Conservation (phyloP, 2,797 vertebrate species). For the Lagorchestes hirsutus region DNA sequence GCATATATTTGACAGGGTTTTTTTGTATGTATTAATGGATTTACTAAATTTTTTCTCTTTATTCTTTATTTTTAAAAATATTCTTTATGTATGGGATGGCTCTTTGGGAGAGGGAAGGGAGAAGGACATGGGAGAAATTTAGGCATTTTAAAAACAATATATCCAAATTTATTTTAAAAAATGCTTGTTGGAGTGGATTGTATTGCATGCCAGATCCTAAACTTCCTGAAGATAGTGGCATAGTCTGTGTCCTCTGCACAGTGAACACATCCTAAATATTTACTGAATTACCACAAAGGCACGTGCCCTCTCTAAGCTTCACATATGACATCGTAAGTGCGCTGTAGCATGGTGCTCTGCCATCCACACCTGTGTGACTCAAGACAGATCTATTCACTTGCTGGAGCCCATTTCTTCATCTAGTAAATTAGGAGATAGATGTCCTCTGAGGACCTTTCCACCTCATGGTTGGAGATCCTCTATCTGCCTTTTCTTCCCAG, state of each 20-base stretch:
- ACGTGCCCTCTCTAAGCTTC: background rate
- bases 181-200: background rate
- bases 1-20: background rate
- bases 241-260: background rate
- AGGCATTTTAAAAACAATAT: background rate
- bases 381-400: background rate
- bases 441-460: background rate
- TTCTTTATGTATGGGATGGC: background rate
- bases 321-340: background rate
- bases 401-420: background rate
- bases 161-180: background rate
- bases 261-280: background rate
- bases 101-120: background rate
- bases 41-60: background rate
- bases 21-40: background rate
- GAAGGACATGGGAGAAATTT: background rate
- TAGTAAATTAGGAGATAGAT: background rate
- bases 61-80: background rate
- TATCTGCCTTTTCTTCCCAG: constrained; percentile 51
- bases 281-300: background rate
- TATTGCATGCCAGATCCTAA: background rate
- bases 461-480: background rate
- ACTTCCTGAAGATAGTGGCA: background rate
- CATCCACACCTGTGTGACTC: background rate
- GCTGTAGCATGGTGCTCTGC: background rate